Percentiles rank a stretch among this genome's conserved stretches.
Evolutionary conservation across 1,140 invertebrate genomes (phyloP).

Genomic region (Drosophila kohkoa): DNA sequence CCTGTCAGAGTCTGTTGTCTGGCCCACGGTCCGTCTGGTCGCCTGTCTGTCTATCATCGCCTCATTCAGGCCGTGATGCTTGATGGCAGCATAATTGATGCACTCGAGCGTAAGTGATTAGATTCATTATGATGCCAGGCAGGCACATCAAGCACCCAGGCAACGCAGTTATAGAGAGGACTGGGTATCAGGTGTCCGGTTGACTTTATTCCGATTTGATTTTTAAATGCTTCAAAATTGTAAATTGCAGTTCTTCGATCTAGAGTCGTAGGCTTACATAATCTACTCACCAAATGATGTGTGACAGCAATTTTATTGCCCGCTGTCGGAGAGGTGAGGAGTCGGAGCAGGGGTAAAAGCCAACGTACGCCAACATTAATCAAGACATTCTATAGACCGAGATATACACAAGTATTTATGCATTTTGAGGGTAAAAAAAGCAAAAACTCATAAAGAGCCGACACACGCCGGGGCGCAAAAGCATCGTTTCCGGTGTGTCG

Average conservation of each 20-base stretch:
- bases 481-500: slow-evolving; percentile 78
- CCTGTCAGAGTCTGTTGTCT: slow-evolving; percentile 48
- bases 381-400: slow-evolving; percentile 65
- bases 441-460: slow-evolving; percentile 58
- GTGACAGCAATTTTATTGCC: slow-evolving; percentile 80
- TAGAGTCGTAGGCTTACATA: slow-evolving; percentile 21
- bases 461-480: slow-evolving; percentile 79
- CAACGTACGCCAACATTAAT: slow-evolving; percentile 80
- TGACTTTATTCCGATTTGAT: neutral
- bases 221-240: slow-evolving; percentile 54
- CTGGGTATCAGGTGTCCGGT: slow-evolving; percentile 63
- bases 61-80: slow-evolving; percentile 51
- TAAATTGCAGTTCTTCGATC: slow-evolving; percentile 35
- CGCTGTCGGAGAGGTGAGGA: neutral
- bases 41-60: slow-evolving; percentile 42
- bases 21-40: slow-evolving; percentile 7
- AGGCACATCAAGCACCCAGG: slow-evolving; percentile 55
- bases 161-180: slow-evolving; percentile 1
- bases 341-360: slow-evolving; percentile 67
- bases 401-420: slow-evolving; percentile 67
- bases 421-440: slow-evolving; percentile 71
- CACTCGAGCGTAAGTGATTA: slow-evolving; percentile 85
- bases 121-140: slow-evolving; percentile 84
- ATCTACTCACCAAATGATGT: slow-evolving; percentile 67
- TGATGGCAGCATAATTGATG: slow-evolving; percentile 84